These are phyloP conservation scores for Plebejus anna DNA, from an alignment of 2,888 invertebrate genomes.

Conservation along the genomic window DNA sequence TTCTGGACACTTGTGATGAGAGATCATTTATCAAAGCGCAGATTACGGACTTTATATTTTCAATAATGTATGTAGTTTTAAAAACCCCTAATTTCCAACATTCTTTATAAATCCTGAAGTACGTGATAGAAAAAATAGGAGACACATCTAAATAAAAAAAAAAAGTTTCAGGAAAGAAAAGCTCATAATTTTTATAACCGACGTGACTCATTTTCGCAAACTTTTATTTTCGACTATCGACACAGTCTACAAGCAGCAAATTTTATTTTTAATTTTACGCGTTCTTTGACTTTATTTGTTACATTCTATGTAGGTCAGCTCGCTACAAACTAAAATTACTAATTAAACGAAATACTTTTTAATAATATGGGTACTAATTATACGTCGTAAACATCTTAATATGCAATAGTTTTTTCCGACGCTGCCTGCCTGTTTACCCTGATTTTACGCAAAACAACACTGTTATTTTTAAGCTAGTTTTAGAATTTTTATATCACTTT, in stretches of 20 bases:
- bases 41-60: neutral
- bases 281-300: conserved; percentile 22
- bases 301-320: conserved; percentile 14
- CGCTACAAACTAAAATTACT: neutral
- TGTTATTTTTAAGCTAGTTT: too few relatives aligned
- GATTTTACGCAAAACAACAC: neutral
- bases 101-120: neutral
- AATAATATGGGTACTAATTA: too few relatives aligned
- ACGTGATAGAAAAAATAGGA: neutral
- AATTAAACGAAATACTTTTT: conserved; percentile 1
- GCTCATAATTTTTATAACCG: neutral
- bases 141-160: neutral
- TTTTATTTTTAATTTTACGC: conserved; percentile 19
- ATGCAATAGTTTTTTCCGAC: neutral
- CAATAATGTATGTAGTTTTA: neutral
- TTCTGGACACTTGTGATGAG: neutral
- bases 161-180: neutral
- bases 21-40: neutral
- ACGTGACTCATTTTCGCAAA: neutral
- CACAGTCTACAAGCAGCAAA: conserved; percentile 9
- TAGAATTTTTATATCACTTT: too few relatives aligned
- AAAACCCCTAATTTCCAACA: neutral
- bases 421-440: neutral
- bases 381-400: neutral
- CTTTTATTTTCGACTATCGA: conserved; percentile 11